Evolutionary conservation across 2,113 vertebrate species (phyloP), one percentile per base, ranked within the genome.

Genomic region (Tretioscincus oriximinensis): DNA sequence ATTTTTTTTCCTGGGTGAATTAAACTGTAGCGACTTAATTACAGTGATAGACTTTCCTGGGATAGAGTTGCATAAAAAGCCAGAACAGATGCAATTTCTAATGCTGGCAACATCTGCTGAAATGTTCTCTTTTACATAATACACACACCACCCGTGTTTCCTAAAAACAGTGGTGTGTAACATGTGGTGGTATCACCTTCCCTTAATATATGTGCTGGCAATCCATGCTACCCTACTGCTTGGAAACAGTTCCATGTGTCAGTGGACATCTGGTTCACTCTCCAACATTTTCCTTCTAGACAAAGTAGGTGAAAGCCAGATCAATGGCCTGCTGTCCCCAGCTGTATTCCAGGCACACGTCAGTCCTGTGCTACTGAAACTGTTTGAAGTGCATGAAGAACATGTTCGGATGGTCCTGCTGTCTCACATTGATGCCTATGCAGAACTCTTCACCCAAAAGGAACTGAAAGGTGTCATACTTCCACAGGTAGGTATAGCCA

Each of bases 361-460:
- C 86, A 94, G 97, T 76, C 98, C 98, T 1, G 96, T 96, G 91
- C 96, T 99, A 51, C 94, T 99, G 61, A 97, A 95, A 90, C 95
- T 99, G 20, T 99, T 97, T 72, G 96, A 96, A 88, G 96, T 98
- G 22, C 98, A 98, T 0, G 98, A 99, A 91, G 98, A 98, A 68
- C 98, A 99, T 0, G 96, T 99, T 64, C 94, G 98, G 35, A 91
- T 97, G 47, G 97, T 98, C 82, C 84, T 99, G 87, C 94, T 99
- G 76, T 95, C 96, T 66, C 96, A 99, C 91, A 96, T 99, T 20
- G 95, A 97, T 71, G 93, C 97, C 89, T 99, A 99, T 0, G 97
- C 96, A 0, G 95, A 96, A 80, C 96, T 97, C 73, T 98, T 99
- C 87, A 94, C 97, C 7, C 93, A 79, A 8, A 97, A 99, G 28